phyloP scores from a whole-genome alignment of 1,140 invertebrate species.

The Tetraneura akinire region DNA sequence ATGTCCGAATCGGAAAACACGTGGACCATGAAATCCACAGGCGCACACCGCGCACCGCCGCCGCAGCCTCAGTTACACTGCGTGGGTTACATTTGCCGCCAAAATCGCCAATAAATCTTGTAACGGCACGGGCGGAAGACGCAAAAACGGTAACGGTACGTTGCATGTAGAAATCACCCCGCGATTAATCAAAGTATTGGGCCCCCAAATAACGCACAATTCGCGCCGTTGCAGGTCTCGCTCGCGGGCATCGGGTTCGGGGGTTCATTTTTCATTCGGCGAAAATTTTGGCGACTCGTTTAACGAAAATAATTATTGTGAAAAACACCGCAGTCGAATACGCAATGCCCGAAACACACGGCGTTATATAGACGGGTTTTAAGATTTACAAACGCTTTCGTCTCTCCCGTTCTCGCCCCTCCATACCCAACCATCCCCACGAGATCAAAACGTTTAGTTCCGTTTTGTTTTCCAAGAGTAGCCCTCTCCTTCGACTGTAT shows the following conservation, averaged over 20 bases:
- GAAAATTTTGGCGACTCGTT: slow-evolving; percentile 18
- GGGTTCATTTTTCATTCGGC: slow-evolving; percentile 35
- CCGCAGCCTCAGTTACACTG: too few species aligned
- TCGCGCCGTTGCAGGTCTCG: background rate
- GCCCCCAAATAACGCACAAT: background rate
- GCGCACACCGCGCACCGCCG: background rate
- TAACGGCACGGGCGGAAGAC: background rate
- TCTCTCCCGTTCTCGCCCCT: background rate
- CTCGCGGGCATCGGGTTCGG: background rate
- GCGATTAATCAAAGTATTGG: slow-evolving; percentile 39
- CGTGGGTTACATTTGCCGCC: background rate
- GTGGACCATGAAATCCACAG: slow-evolving; percentile 39
- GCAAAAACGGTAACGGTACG: slow-evolving; percentile 27
- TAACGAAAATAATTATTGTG: slow-evolving; percentile 36
- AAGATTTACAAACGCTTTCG: slow-evolving; percentile 10
- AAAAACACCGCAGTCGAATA: slow-evolving; percentile 18
- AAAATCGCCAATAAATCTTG: slow-evolving; percentile 39
- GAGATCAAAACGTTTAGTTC: too few species aligned
- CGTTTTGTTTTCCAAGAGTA: too few species aligned
- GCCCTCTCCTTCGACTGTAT: too few species aligned
- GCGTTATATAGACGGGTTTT: too few species aligned
- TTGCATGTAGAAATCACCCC: slow-evolving; percentile 21
- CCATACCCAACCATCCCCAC: background rate
- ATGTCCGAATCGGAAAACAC: slow-evolving; percentile 40
- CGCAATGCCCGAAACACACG: background rate